Conservation (phyloP, 2,797 vertebrate genomes). For the Sebastes itinus region DNA sequence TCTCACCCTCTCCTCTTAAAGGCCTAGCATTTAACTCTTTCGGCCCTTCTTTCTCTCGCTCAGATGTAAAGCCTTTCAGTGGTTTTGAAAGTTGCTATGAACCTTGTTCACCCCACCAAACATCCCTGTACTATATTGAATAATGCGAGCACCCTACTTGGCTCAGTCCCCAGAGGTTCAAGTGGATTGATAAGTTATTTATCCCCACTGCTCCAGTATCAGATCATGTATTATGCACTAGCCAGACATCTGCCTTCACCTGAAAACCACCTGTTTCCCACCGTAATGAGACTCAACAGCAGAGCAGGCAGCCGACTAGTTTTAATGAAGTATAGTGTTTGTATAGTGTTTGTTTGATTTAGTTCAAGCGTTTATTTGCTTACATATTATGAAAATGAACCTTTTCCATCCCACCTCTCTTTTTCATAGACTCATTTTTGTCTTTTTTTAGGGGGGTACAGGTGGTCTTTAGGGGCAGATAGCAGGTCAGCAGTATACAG, state of each 20-base stretch:
- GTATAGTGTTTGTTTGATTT: not conserved
- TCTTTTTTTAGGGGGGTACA: too few relatives aligned
- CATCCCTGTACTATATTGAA: not conserved
- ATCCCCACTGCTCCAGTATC: conserved; percentile 72
- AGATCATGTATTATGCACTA: conserved; percentile 76
- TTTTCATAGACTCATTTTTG: too few relatives aligned
- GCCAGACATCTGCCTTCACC: conserved; percentile 54
- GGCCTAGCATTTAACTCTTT: conserved; percentile 17
- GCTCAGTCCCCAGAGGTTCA: conserved; percentile 16
- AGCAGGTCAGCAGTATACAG: too few relatives aligned
- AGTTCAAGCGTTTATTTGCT: not conserved
- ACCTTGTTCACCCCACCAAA: not conserved
- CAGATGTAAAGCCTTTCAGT: not conserved
- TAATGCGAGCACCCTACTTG: conserved; percentile 6
- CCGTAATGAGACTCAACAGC: conserved; percentile 1
- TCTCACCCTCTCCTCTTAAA: conserved; percentile 9
- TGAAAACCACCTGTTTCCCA: conserved; percentile 75
- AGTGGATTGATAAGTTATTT: conserved; percentile 65
- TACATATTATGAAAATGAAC: not conserved
- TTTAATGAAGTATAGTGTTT: not conserved
- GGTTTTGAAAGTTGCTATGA: conserved; percentile 5
- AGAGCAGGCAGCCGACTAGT: not conserved
- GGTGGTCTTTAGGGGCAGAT: too few relatives aligned
- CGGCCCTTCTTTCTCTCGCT: not conserved
- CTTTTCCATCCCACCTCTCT: too few relatives aligned